Evolutionary conservation across 1,140 invertebrate species (phyloP).

Genomic region (Diachasmimorpha longicaudata): DNA sequence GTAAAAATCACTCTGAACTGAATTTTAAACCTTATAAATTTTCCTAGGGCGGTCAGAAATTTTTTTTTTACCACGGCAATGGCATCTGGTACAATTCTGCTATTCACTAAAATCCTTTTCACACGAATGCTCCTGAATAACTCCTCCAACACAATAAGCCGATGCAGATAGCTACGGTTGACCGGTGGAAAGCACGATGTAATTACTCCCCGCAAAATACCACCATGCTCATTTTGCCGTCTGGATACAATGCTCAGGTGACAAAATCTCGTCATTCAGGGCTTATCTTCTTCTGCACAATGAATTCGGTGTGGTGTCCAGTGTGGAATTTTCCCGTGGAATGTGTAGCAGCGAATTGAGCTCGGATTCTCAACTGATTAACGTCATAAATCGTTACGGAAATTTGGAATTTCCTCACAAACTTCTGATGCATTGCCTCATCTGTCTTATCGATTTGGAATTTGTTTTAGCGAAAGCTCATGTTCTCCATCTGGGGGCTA

Average conservation of each 20-base stretch:
- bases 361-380: constrained; percentile 19
- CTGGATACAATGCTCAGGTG: constrained; percentile 14
- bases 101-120: too few species aligned
- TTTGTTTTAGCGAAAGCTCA: too few species aligned
- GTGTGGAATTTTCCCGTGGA: constrained; percentile 17
- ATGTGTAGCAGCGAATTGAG: neutral
- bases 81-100: too few species aligned
- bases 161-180: constrained; percentile 29
- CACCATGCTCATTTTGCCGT: neutral
- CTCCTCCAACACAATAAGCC: too few species aligned
- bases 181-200: constrained; percentile 22
- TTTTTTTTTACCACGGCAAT: too few species aligned
- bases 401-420: constrained; percentile 13
- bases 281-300: constrained; percentile 32
- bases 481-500: too few species aligned
- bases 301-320: neutral
- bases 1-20: too few species aligned
- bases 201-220: constrained; percentile 19
- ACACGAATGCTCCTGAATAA: too few species aligned
- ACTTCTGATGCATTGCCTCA: constrained; percentile 30
- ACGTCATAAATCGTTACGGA: constrained; percentile 18
- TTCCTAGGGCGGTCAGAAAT: too few species aligned
- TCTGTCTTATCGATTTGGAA: too few species aligned
- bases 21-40: too few species aligned
- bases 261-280: constrained; percentile 39